Evolutionary conservation across 2,113 vertebrate genomes (phyloP), one percentile per base, ranked within the genome.

Genomic region (Salvelinus alpinus): DNA sequence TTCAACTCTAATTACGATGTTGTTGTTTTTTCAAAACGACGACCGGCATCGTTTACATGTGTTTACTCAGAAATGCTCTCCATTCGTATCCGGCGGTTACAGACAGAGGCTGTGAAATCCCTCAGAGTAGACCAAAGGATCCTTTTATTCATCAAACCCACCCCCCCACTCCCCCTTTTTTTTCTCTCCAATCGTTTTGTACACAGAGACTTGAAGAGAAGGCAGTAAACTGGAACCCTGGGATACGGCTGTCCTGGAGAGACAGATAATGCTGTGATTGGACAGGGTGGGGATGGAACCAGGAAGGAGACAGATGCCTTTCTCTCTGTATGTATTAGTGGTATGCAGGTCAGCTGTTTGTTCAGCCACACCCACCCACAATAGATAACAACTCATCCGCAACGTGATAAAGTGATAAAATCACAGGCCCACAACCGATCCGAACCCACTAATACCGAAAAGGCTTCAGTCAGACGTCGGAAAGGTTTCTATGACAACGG

Each of bases 261-360:
- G 65, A n/a, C 27, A 81, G 86, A 88, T 86, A 84, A 84, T 68
- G 38, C 70, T 71, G 65, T 83, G 78, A 82, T 85, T 77, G 73
- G 80, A 78, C 73, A 86, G 67, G 73, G 70, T 80, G 51, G 38
- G 78, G 59, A 69, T 54, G 22, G 38, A 44, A 44, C 8, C 1
- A 9, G 51, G 51, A 1, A 54, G 51, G 1, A 54, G 12, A 7
- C 29, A 62, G 59, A 62, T 7, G 38, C 18, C 54, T 57, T 7
- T 57, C 16, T 20, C 5, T 64, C 3, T n/a, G 25, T 64, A 8
- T 64, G 13, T 44, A 44, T 44, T 44, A 44, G 38, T 44, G 38
- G 38, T 11, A 9, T 2, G 2, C 9, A 44, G 38, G 9, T 11
- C 9, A 44, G 8, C 8, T 44, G 8, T 11, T 44, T 44, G 8